Conservation (phyloP, 2,888 invertebrate genomes). For the Chorisops tibialis region DNA sequence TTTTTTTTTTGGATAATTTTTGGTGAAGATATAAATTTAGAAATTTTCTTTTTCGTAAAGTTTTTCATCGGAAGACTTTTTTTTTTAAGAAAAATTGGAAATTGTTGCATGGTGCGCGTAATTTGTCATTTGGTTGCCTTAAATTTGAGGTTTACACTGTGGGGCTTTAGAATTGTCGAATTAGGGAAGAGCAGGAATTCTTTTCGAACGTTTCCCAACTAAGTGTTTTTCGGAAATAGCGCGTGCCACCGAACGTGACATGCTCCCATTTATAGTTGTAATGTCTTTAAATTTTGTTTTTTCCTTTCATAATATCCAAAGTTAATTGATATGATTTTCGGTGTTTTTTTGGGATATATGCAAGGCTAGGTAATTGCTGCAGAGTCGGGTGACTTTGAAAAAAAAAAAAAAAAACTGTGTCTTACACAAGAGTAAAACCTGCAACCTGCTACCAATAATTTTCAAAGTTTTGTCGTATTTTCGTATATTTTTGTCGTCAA, state of each 20-base stretch:
- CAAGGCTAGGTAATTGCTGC: too few relatives aligned
- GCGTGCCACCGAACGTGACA: slow-evolving; percentile 13
- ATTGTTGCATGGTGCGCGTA: slow-evolving; percentile 20
- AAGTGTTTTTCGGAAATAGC: slow-evolving; percentile 14
- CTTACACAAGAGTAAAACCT: too few relatives aligned
- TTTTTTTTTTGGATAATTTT: too few relatives aligned
- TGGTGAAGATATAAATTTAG: too few relatives aligned
- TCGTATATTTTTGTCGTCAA: slow-evolving; percentile 22
- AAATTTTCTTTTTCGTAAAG: neutral
- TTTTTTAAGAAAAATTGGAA: neutral
- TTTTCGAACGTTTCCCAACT: neutral
- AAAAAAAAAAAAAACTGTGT: too few relatives aligned
- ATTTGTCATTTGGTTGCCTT: slow-evolving; percentile 22
- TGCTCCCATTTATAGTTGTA: slow-evolving; percentile 13
- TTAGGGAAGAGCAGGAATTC: slow-evolving; percentile 16
- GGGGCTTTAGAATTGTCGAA: neutral
- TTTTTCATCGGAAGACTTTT: neutral
- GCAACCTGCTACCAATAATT: too few relatives aligned
- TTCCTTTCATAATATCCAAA: slow-evolving; percentile 12
- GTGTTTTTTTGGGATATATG: neutral
- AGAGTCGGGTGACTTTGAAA: too few relatives aligned
- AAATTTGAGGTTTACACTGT: slow-evolving; percentile 9
- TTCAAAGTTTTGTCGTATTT: neutral
- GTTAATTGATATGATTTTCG: slow-evolving; percentile 11
- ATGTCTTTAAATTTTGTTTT: slow-evolving; percentile 24